A percentile compares a stretch with the other conserved stretches of the same genome.
Conservation (phyloP, 1,140 invertebrate species). For the Drosophila simulans region DNA sequence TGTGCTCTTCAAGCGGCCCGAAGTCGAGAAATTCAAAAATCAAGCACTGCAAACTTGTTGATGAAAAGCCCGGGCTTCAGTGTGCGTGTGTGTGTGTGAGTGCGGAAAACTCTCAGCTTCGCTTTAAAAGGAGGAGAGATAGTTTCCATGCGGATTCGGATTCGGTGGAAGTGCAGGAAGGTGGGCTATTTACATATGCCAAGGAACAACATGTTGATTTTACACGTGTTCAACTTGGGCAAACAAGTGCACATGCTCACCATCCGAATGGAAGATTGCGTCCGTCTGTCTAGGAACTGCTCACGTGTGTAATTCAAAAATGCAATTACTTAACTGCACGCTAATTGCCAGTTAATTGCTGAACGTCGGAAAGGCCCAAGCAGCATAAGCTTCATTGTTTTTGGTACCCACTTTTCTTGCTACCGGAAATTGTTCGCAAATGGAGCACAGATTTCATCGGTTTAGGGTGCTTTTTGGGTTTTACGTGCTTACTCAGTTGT, state of each 20-base stretch:
- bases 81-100: slow-evolving; percentile 13
- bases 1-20: slow-evolving; percentile 5
- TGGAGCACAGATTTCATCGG: slow-evolving; percentile 40
- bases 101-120: slow-evolving; percentile 40
- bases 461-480: slow-evolving; percentile 3
- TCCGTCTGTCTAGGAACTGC: slow-evolving; percentile 1
- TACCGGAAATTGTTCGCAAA: slow-evolving; percentile 51
- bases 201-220: slow-evolving; percentile 77
- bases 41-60: slow-evolving; percentile 76
- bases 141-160: slow-evolving; percentile 15
- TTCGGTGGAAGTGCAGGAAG: not conserved
- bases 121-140: slow-evolving; percentile 22
- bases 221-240: slow-evolving; percentile 62
- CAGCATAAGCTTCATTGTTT: slow-evolving; percentile 6
- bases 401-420: not conserved
- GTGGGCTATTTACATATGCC: slow-evolving; percentile 47
- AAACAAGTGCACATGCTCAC: slow-evolving; percentile 24
- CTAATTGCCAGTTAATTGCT: slow-evolving; percentile 78
- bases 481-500: slow-evolving; percentile 8
- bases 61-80: slow-evolving; percentile 63
- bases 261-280: slow-evolving; percentile 4
- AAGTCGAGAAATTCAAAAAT: slow-evolving; percentile 78
- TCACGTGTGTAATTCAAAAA: slow-evolving; percentile 49
- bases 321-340: slow-evolving; percentile 74
- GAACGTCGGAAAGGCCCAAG: slow-evolving; percentile 16